A percentile compares a stretch with the other conserved stretches of the same genome.
Evolutionary conservation across 1,140 invertebrate species (phyloP).

Genomic region (Caenorhabditis briggsae): DNA sequence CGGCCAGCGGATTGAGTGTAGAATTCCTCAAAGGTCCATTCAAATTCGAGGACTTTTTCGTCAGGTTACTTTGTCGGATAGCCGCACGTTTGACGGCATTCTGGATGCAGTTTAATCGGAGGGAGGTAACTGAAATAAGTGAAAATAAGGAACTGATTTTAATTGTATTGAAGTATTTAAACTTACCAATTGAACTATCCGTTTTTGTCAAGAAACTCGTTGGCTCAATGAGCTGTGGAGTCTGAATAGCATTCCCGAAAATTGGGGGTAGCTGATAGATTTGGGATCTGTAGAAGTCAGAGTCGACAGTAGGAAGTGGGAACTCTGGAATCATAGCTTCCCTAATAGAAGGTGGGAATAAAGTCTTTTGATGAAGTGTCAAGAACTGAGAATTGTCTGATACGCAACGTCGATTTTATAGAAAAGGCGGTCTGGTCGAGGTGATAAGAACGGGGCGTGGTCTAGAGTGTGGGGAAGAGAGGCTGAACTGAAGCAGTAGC

Average conservation of each 20-base stretch:
- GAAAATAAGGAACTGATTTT: not conserved
- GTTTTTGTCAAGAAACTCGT: not conserved
- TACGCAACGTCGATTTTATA: slow-evolving; percentile 42
- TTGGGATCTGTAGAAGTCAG: slow-evolving; percentile 46
- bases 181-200: slow-evolving; percentile 45
- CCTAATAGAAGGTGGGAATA: slow-evolving; percentile 35
- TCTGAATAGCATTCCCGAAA: slow-evolving; percentile 10
- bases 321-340: slow-evolving; percentile 50
- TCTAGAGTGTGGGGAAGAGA: not conserved
- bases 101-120: not conserved
- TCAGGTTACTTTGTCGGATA: slow-evolving; percentile 21
- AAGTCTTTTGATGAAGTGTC: slow-evolving; percentile 32
- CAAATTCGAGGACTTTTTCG: not conserved
- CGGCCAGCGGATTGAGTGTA: not conserved
- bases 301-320: slow-evolving; percentile 44
- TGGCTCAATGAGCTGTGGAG: slow-evolving; percentile 45
- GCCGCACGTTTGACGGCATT: slow-evolving; percentile 27
- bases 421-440: not conserved
- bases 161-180: not conserved
- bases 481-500: not conserved
- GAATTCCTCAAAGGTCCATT: not conserved
- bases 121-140: slow-evolving; percentile 33
- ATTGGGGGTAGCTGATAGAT: slow-evolving; percentile 29
- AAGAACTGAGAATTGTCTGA: slow-evolving; percentile 37
- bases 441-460: slow-evolving; percentile 2